Conservation (phyloP, 1,140 invertebrate species). For the Pseudomyrmex gracilis region DNA sequence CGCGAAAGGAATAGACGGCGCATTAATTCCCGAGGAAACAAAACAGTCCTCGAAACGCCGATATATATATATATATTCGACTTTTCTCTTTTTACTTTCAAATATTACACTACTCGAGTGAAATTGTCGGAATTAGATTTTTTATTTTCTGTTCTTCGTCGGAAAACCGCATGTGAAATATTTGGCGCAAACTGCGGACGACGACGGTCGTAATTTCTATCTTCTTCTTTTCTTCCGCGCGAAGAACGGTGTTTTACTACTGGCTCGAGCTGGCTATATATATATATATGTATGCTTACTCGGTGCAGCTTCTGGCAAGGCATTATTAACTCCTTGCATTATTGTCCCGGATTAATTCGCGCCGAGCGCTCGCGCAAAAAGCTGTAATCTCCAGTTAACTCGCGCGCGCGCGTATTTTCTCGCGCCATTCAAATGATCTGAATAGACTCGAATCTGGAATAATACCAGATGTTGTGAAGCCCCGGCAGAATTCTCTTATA, state of each 20-base stretch:
- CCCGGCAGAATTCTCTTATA: background rate
- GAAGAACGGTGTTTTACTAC: background rate
- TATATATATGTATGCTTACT: background rate
- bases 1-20: no score
- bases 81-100: no score
- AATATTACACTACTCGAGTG: no score
- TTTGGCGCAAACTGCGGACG: no score
- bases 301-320: slow-evolving; percentile 11
- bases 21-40: no score
- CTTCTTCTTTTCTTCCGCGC: background rate
- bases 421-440: slow-evolving; percentile 4
- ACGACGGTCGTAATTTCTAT: background rate
- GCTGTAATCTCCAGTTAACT: slow-evolving; percentile 43
- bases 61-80: no score
- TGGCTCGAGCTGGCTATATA: background rate
- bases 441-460: slow-evolving; percentile 14
- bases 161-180: no score
- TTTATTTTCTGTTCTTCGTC: no score
- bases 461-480: slow-evolving; percentile 5
- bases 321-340: slow-evolving; percentile 38
- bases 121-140: no score
- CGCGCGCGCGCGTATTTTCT: background rate
- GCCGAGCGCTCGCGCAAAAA: slow-evolving; percentile 17
- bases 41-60: no score
- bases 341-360: slow-evolving; percentile 35